phyloP scores from a whole-genome alignment of 2,113 vertebrate genomes.

The Zapornia atra region DNA sequence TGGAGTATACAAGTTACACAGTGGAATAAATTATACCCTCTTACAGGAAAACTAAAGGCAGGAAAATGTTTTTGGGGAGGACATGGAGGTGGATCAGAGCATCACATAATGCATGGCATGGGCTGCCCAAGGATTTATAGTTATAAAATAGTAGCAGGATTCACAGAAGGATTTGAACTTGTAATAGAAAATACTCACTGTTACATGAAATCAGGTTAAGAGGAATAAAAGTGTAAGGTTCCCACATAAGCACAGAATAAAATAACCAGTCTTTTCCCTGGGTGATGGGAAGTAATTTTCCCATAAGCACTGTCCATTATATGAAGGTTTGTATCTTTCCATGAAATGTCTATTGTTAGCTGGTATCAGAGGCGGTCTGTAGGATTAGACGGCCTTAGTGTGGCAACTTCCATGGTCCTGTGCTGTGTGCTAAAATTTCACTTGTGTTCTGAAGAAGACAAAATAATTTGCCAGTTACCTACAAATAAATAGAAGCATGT shows the following conservation, averaged over 20 bases:
- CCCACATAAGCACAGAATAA: background rate
- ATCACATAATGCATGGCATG: background rate
- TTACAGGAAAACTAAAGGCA: background rate
- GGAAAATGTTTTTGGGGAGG: background rate
- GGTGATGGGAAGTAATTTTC: background rate
- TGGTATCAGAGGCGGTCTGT: background rate
- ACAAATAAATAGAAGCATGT: background rate
- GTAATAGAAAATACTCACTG: background rate
- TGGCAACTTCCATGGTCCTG: background rate
- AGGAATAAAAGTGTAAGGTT: background rate
- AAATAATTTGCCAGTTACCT: background rate
- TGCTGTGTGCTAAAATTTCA: background rate
- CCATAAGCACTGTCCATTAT: background rate
- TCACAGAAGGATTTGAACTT: background rate
- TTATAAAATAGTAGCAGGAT: background rate
- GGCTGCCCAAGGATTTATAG: background rate
- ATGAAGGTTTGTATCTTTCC: background rate
- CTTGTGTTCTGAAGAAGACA: background rate
- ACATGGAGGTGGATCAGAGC: background rate
- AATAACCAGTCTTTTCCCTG: background rate
- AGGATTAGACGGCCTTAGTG: background rate
- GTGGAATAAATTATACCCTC: accelerated
- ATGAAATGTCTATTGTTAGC: background rate
- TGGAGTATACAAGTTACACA: background rate
- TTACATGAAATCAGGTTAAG: background rate